A percentile compares a stretch with the other conserved stretches of the same genome.
Evolutionary conservation across 2,888 invertebrate species (phyloP).

Genomic region (Apomyelois bistriatella): DNA sequence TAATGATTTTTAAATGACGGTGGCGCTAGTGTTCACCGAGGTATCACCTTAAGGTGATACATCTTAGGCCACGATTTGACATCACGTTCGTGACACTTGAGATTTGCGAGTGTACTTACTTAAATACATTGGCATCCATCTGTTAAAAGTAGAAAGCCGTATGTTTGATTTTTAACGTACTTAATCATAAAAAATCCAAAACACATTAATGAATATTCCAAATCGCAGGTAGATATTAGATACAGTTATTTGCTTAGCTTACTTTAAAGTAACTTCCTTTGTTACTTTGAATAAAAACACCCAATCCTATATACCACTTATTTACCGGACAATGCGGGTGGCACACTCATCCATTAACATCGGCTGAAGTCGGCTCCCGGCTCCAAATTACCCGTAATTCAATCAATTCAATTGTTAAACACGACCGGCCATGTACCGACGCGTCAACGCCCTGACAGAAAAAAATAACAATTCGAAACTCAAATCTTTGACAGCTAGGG

Average conservation of each 20-base stretch:
- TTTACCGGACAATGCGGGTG: conserved; percentile 69
- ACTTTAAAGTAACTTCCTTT: conserved; percentile 12
- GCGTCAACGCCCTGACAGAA: conserved; percentile 70
- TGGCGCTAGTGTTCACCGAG: too few relatives aligned
- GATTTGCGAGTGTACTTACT: too few relatives aligned
- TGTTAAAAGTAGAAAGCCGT: too few relatives aligned
- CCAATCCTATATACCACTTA: conserved; percentile 30
- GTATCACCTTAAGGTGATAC: too few relatives aligned
- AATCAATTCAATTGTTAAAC: conserved; percentile 75
- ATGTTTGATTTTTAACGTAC: too few relatives aligned
- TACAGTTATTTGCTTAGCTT: background rate
- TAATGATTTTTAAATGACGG: too few relatives aligned
- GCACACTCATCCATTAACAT: conserved; percentile 59
- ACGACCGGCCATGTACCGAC: conserved; percentile 59
- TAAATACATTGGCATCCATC: too few relatives aligned
- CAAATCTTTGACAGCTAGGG: conserved; percentile 74
- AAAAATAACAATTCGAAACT: conserved; percentile 64
- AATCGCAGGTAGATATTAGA: background rate
- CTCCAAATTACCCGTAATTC: conserved; percentile 70
- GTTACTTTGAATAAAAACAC: conserved; percentile 2
- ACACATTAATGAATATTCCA: background rate
- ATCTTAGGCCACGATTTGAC: too few relatives aligned
- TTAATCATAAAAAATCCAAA: too few relatives aligned
- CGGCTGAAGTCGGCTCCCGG: conserved; percentile 27
- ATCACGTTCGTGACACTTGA: too few relatives aligned